Base-by-base conservation (phyloP, 2,113 vertebrate genomes). In the Muntiacus muntjak region DNA sequence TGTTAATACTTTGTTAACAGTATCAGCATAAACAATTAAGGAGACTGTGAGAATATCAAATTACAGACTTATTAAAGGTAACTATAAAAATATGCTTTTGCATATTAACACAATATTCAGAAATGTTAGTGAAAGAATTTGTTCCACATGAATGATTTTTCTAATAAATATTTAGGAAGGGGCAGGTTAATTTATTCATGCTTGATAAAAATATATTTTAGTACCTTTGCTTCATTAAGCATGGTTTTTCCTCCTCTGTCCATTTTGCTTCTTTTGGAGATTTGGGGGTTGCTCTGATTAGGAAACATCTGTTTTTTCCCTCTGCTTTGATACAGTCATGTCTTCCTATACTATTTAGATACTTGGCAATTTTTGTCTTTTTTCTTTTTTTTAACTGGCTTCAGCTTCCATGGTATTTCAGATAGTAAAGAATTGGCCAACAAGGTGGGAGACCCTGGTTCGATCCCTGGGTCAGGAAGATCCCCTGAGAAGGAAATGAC, bases 111-210 rank as follows among this genome's bases (percentile, higher is more conserved):
- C 9, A 58, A 11, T 57, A 60, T 84, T 97, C 71, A 81, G 82
- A 92, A 94, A 94, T 92, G 62, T 50, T 58, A 33, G 57, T 85
- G 36, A 95, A 81, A 50, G 7, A 87, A 58, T 85, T 85, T 96
- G 91, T 96, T 97, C 60, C 52, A 92, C 21, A 7, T 96, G 62
- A 94, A 33, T 95, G 60, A 33, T 57, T 95, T 97, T 97, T 92
- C 58, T 47, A 95, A 96, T 97, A 95, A 83, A 94, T 52, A 28
- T 74, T 96, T 79, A 71, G 1, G 23, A 62, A 89, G 30, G 62
- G 45, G 62, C 4, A 74, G 11, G 83, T 87, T 95, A 91, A 89
- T 95, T 94, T 88, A 94, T 95, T 84, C 7, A 13, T 91, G 94
- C 57, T 87, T 79, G 52, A 78, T 85, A 85, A 94, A 87, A 85